These are phyloP conservation scores for Geodia barretti DNA, from an alignment of 37 sponge, comb jelly and placozoan genomes.

Conservation along the genomic window DNA sequence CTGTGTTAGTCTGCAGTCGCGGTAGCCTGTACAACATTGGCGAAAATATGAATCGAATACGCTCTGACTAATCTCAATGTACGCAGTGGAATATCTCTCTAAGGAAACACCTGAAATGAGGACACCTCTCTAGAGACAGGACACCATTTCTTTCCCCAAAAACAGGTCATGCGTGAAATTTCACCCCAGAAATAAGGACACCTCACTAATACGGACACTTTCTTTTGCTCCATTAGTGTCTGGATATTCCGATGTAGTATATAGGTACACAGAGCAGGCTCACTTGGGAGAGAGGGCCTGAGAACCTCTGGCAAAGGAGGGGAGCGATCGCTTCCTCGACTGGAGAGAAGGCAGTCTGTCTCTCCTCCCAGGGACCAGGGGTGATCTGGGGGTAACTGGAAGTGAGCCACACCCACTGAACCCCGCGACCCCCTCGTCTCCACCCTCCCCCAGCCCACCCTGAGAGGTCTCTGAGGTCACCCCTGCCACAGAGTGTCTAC, in stretches of 20 bases:
- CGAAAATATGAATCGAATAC: no score
- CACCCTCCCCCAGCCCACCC: neutral
- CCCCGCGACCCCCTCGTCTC: neutral
- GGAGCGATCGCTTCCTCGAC: constrained; percentile 38
- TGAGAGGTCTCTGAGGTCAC: no score
- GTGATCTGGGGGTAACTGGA: constrained; percentile 9
- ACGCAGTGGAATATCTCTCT: no score
- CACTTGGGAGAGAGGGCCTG: neutral
- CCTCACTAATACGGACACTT: no score
- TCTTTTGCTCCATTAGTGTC: neutral
- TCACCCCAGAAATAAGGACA: no score
- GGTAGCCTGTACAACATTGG: no score
- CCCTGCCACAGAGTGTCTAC: neutral
- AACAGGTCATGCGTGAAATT: no score
- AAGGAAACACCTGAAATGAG: no score
- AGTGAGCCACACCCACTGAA: neutral
- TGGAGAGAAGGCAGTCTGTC: constrained; percentile 45
- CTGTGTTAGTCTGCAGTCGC: no score
- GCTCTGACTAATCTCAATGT: no score
- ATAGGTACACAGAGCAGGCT: neutral
- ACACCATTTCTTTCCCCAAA: no score
- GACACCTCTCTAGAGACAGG: no score
- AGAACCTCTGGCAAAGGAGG: constrained; percentile 13
- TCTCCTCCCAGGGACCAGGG: neutral
- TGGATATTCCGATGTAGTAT: neutral